These are phyloP conservation scores for Wiebesia pumilae DNA, from an alignment of 1,140 invertebrate genomes.

Conservation along the genomic window DNA sequence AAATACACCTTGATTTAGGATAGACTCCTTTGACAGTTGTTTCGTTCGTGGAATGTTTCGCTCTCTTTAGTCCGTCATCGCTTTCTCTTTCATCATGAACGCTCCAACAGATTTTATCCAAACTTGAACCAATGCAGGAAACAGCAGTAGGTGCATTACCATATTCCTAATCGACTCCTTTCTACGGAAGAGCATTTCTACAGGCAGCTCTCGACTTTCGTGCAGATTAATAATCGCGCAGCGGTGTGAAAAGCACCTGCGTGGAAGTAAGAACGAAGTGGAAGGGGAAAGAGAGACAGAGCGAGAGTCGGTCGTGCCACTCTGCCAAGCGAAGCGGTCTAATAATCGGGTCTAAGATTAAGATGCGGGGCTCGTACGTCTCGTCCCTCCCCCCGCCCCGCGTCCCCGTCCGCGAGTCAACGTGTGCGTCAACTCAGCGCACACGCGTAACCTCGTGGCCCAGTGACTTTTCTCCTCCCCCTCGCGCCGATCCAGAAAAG, in stretches of 20 bases:
- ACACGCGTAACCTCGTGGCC: conserved; percentile 49
- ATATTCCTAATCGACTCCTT: background rate
- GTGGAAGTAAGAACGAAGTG: background rate
- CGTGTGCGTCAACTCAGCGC: background rate
- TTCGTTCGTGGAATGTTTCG: no score
- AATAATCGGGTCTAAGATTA: background rate
- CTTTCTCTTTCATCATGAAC: no score
- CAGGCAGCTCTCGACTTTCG: background rate
- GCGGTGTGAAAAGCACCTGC: background rate
- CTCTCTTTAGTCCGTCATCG: no score
- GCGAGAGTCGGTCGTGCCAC: background rate
- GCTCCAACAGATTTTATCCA: no score
- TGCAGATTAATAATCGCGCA: background rate
- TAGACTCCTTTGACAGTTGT: no score
- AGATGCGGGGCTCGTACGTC: conserved; percentile 22
- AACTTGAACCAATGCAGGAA: background rate
- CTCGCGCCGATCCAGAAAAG: background rate
- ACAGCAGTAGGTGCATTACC: background rate
- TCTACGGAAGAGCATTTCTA: background rate
- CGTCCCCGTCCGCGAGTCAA: no score
- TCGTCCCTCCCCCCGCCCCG: background rate
- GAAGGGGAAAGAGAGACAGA: background rate
- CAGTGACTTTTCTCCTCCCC: conserved; percentile 51
- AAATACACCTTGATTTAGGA: no score
- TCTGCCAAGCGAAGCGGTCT: background rate